Percentiles rank a stretch among this genome's conserved stretches.
phyloP scores from a whole-genome alignment of 2,797 vertebrate species.

The Silurus aristotelis region DNA sequence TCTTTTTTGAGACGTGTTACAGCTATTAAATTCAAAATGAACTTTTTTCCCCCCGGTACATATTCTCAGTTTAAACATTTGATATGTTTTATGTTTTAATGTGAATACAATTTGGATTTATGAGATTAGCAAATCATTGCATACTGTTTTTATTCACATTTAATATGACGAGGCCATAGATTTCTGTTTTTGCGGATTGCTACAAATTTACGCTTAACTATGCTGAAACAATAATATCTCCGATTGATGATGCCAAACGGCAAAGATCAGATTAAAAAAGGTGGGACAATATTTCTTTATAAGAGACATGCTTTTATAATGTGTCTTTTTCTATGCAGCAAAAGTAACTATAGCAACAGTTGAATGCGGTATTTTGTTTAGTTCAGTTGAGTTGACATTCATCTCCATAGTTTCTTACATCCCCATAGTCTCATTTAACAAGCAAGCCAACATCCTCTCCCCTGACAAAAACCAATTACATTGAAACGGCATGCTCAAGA shows the following conservation, averaged over 20 bases:
- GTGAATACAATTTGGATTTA: too few species aligned
- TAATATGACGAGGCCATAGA: too few species aligned
- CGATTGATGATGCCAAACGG: neutral
- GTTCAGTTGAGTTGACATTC: neutral
- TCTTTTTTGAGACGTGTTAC: too few species aligned
- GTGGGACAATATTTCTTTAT: neutral
- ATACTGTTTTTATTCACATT: neutral
- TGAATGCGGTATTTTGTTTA: constrained; percentile 14
- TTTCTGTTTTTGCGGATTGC: neutral
- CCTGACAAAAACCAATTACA: constrained; percentile 31
- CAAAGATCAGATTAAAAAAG: neutral
- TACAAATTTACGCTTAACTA: neutral
- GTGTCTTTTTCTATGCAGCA: neutral
- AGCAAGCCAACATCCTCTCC: constrained; percentile 36
- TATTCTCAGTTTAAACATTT: too few species aligned
- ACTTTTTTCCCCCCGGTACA: too few species aligned
- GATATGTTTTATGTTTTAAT: too few species aligned
- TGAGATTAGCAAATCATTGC: too few species aligned
- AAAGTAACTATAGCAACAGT: neutral
- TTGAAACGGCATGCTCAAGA: neutral
- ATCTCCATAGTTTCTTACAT: constrained; percentile 21
- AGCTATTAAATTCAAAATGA: too few species aligned
- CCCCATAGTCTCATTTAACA: constrained; percentile 37
- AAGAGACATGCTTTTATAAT: neutral
- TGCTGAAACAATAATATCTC: neutral